Percentiles rank a stretch among this genome's conserved stretches.
phyloP scores from a whole-genome alignment of 2,888 invertebrate genomes.

The Aspidiotus destructor region DNA sequence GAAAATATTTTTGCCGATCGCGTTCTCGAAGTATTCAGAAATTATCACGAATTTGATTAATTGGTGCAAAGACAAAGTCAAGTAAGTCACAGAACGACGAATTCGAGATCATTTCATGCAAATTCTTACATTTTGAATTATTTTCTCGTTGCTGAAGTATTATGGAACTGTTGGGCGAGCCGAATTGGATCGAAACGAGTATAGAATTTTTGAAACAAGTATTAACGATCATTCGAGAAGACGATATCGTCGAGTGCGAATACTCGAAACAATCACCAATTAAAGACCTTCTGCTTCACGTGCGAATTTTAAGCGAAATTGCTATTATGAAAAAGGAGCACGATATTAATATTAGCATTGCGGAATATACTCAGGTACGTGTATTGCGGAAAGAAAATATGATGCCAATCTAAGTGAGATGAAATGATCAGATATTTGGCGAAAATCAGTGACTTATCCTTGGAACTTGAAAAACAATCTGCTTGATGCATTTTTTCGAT shows the following conservation, averaged over 20 bases:
- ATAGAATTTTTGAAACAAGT: slow-evolving; percentile 23
- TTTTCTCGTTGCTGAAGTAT: slow-evolving; percentile 2
- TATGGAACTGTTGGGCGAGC: slow-evolving; percentile 14
- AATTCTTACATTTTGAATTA: background rate
- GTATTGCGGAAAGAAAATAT: background rate
- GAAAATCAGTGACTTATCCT: background rate
- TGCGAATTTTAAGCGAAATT: slow-evolving; percentile 24
- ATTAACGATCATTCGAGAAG: slow-evolving; percentile 15
- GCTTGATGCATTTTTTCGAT: too few relatives aligned
- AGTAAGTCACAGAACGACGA: slow-evolving; percentile 5
- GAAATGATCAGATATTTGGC: background rate
- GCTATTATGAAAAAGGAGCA: slow-evolving; percentile 13
- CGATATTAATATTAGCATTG: slow-evolving; percentile 18
- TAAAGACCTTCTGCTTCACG: slow-evolving; percentile 14
- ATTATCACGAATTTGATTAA: slow-evolving; percentile 38
- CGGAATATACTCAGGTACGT: slow-evolving; percentile 27
- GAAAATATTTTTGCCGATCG: slow-evolving; percentile 41
- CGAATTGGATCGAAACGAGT: slow-evolving; percentile 22
- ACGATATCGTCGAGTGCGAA: slow-evolving; percentile 12
- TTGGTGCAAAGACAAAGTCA: slow-evolving; percentile 31
- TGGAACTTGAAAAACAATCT: too few relatives aligned
- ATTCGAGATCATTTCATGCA: background rate
- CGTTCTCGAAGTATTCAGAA: slow-evolving; percentile 39
- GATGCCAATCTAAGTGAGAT: background rate
- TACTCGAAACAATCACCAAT: slow-evolving; percentile 16